Conservation (phyloP, 2,797 vertebrate genomes). For the Gila robusta region DNA sequence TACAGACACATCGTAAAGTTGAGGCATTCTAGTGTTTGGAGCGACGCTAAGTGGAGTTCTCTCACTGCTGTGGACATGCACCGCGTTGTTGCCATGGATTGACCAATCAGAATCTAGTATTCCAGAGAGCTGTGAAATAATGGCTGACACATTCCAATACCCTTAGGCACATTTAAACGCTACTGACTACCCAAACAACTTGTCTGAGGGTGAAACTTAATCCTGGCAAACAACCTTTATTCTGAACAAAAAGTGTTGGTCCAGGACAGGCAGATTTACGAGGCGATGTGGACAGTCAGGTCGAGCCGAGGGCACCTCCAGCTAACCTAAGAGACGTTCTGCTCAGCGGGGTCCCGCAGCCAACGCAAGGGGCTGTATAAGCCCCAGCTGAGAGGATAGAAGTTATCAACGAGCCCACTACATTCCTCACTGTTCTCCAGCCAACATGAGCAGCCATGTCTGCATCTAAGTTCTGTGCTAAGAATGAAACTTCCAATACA, state of each 20-base stretch:
- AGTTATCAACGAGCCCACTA: conserved; percentile 57
- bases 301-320: conserved; percentile 51
- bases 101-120: neutral
- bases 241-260: conserved; percentile 49
- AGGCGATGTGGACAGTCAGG: conserved; percentile 53
- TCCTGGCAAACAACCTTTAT: conserved; percentile 41
- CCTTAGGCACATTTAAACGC: conserved; percentile 38
- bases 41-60: neutral
- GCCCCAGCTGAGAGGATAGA: conserved; percentile 46
- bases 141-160: conserved; percentile 53
- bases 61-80: neutral
- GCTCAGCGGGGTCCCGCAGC: conserved; percentile 51
- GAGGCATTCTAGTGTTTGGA: neutral
- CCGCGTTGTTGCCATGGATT: neutral
- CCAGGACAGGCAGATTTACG: conserved; percentile 51
- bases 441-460: conserved; percentile 58
- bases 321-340: conserved; percentile 56
- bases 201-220: conserved; percentile 43
- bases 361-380: conserved; percentile 41
- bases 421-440: conserved; percentile 65
- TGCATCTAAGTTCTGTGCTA: conserved; percentile 45
- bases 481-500: conserved; percentile 43
- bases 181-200: conserved; percentile 22
- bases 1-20: neutral
- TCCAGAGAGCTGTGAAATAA: neutral